These are phyloP conservation scores for Brachionus asplanchnoidis DNA, from an alignment of 1,140 invertebrate genomes.

Conservation along the genomic window DNA sequence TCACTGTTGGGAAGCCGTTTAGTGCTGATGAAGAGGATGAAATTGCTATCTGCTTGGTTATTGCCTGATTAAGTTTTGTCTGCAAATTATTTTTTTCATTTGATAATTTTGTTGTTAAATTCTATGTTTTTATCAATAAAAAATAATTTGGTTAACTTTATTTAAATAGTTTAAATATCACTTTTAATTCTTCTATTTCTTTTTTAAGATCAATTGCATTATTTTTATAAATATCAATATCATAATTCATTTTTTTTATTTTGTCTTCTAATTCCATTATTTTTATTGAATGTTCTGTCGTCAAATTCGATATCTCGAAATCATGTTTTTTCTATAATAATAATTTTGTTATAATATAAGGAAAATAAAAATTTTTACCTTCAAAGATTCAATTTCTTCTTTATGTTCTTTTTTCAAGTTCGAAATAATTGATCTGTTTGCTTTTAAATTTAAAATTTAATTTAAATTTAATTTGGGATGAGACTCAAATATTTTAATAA, in stretches of 20 bases:
- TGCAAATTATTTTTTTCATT: neutral
- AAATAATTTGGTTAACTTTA: neutral
- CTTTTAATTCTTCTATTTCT: slow-evolving; percentile 34
- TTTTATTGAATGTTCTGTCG: neutral
- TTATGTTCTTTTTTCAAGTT: neutral
- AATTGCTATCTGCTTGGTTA: neutral
- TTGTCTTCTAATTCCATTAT: slow-evolving; percentile 2
- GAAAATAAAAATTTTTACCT: neutral
- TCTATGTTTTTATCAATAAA: neutral
- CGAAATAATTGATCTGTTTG: neutral
- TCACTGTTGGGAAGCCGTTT: neutral
- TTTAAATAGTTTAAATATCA: neutral
- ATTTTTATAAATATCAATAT: neutral
- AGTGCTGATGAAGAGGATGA: neutral
- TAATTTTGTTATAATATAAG: neutral
- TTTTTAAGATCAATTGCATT: neutral
- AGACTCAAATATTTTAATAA: no score
- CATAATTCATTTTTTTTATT: neutral
- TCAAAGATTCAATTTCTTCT: neutral
- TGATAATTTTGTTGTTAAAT: neutral
- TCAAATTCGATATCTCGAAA: neutral
- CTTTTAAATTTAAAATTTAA: neutral
- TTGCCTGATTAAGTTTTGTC: neutral
- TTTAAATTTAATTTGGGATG: neutral
- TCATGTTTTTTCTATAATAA: slow-evolving; percentile 11